Conservation (phyloP, 2,888 invertebrate species). For the Desoria tigrina region DNA sequence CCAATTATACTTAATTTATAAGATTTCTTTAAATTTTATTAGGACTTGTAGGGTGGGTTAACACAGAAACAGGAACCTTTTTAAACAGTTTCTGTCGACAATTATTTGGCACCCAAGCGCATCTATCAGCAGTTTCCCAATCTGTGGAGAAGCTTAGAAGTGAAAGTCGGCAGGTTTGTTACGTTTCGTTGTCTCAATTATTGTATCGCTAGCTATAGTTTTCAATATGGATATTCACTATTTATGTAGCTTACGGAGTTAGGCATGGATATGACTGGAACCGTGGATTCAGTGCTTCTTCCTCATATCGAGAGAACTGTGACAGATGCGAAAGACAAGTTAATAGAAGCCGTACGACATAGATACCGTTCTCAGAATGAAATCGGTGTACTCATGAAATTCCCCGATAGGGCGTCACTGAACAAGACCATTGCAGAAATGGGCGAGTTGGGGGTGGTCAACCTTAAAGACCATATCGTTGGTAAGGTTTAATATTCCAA, state of each 20-base stretch:
- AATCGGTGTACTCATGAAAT: slow-evolving; percentile 79
- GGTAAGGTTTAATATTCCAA: too few species aligned
- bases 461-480: slow-evolving; percentile 60
- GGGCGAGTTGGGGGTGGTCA: slow-evolving; percentile 67
- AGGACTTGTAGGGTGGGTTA: slow-evolving; percentile 90
- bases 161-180: slow-evolving; percentile 67
- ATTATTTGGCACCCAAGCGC: slow-evolving; percentile 85
- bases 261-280: slow-evolving; percentile 89
- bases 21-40: slow-evolving; percentile 7
- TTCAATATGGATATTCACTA: too few species aligned
- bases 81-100: slow-evolving; percentile 81
- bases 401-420: slow-evolving; percentile 71
- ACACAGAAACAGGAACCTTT: slow-evolving; percentile 75
- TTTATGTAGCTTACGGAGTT: slow-evolving; percentile 61
- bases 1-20: not conserved
- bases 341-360: slow-evolving; percentile 77
- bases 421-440: slow-evolving; percentile 71
- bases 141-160: slow-evolving; percentile 78
- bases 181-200: not conserved
- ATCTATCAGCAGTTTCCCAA: slow-evolving; percentile 78
- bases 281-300: slow-evolving; percentile 81
- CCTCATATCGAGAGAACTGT: slow-evolving; percentile 74
- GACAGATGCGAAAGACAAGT: slow-evolving; percentile 75
- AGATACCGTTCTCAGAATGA: slow-evolving; percentile 70
- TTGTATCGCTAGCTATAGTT: too few species aligned